Conservation (phyloP, 2,113 vertebrate genomes). For the Carettochelys insculpta region DNA sequence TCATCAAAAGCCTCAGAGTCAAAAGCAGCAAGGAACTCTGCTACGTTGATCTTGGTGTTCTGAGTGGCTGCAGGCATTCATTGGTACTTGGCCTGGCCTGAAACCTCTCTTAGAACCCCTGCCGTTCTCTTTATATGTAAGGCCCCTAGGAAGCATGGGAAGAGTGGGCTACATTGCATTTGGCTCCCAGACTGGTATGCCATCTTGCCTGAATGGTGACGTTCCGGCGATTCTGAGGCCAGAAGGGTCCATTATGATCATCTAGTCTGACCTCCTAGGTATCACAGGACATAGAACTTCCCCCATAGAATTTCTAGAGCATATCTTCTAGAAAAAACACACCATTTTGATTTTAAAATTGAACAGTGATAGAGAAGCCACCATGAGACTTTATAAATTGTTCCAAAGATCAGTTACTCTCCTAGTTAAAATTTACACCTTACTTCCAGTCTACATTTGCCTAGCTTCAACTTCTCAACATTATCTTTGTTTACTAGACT, state of each 20-base stretch:
- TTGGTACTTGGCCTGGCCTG: neutral
- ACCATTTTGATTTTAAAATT: neutral
- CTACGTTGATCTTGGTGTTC: neutral
- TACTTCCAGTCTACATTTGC: neutral
- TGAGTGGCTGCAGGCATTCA: neutral
- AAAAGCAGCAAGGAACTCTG: constrained; percentile 16
- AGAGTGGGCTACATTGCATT: neutral
- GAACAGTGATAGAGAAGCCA: neutral
- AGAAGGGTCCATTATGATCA: neutral
- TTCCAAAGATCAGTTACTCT: neutral
- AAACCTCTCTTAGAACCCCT: neutral
- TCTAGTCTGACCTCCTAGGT: neutral
- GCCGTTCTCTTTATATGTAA: neutral
- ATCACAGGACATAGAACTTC: neutral
- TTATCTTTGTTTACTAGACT: neutral
- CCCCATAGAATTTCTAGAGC: neutral
- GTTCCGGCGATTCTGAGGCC: neutral
- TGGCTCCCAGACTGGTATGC: neutral
- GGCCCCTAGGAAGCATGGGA: too few relatives aligned
- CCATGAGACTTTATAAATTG: neutral
- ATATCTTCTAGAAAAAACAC: neutral
- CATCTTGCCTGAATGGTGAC: fast-evolving
- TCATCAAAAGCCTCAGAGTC: neutral
- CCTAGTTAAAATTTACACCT: neutral
- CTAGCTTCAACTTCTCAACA: neutral